Evolutionary conservation across 2,797 vertebrate genomes (phyloP).

Genomic region (Gymnopithys bicolor): DNA sequence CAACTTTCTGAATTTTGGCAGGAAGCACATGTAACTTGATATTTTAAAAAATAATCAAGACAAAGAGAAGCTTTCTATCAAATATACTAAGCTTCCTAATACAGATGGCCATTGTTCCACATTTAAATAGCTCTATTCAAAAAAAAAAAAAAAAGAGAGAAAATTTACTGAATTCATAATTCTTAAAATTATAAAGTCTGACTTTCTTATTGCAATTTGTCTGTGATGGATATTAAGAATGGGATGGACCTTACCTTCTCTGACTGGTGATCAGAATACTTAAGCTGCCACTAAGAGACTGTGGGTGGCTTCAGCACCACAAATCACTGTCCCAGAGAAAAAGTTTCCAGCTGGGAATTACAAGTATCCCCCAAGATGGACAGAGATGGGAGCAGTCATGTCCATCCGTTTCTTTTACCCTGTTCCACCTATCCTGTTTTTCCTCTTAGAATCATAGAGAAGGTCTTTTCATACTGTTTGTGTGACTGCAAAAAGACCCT

Average conservation of each 20-base stretch:
- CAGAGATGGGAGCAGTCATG: not conserved
- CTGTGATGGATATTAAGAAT: not conserved
- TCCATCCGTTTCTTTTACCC: not conserved
- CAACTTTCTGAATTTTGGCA: constrained; percentile 18
- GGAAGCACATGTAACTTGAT: not conserved
- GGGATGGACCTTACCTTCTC: not conserved
- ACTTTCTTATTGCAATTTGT: not conserved
- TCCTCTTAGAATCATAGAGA: not conserved
- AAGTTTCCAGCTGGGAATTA: not conserved
- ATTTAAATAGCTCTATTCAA: not conserved
- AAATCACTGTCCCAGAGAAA: not conserved
- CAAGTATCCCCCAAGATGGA: not conserved
- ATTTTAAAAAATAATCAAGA: not conserved
- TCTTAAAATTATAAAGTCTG: not conserved
- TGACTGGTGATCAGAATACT: not conserved
- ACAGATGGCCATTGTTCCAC: not conserved
- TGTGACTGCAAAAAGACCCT: not conserved
- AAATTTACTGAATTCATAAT: not conserved
- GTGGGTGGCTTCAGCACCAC: not conserved
- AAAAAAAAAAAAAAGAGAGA: not conserved
- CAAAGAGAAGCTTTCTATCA: constrained; percentile 4
- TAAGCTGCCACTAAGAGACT: not conserved
- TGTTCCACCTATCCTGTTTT: not conserved
- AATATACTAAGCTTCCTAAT: not conserved
- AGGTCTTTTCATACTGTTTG: not conserved